These are phyloP conservation scores for Morpho achilles DNA, from an alignment of 2,888 invertebrate species.

Conservation along the genomic window DNA sequence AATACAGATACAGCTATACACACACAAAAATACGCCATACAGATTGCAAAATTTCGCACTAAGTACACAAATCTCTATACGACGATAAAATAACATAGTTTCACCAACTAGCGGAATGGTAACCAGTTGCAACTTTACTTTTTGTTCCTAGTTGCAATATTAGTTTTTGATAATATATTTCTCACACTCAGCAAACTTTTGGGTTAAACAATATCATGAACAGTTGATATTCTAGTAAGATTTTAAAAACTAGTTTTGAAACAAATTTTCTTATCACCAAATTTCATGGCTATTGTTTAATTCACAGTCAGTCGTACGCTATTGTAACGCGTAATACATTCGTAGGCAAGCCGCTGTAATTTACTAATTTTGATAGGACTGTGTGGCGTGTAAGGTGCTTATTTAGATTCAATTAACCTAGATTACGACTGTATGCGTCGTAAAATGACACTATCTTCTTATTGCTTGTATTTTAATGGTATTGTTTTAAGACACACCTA, in stretches of 20 bases:
- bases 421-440: constrained; percentile 32
- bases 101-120: too few species aligned
- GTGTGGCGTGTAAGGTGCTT: constrained; percentile 31
- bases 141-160: too few species aligned
- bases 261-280: constrained; percentile 2
- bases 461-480: constrained; percentile 27
- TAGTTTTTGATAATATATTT: too few species aligned
- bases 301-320: constrained; percentile 16
- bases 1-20: too few species aligned
- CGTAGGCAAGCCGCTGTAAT: constrained; percentile 20
- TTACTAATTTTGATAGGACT: constrained; percentile 30
- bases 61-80: too few species aligned
- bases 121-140: too few species aligned
- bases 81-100: too few species aligned
- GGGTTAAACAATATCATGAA: too few species aligned
- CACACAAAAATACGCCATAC: too few species aligned
- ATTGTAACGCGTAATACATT: constrained; percentile 26
- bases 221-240: background rate
- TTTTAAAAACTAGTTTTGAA: background rate
- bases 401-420: constrained; percentile 36
- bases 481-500: constrained; percentile 23
- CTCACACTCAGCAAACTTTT: too few species aligned
- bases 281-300: constrained; percentile 15
- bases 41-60: too few species aligned
- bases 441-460: constrained; percentile 29